These are phyloP conservation scores for Oxyscelio sp. DNA, from an alignment of 2,888 invertebrate genomes.

Conservation along the genomic window DNA sequence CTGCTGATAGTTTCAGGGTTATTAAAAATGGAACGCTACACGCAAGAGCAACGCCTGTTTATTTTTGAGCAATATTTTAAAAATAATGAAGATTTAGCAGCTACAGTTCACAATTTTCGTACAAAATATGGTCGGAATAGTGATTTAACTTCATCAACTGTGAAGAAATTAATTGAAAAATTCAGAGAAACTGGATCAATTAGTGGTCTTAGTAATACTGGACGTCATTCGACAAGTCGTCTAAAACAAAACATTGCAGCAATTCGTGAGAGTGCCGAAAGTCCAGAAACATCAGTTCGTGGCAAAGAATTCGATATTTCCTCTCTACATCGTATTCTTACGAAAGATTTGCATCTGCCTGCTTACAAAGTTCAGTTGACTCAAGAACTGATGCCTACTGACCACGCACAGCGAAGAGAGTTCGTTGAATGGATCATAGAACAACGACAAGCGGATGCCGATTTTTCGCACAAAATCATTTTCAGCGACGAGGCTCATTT, in stretches of 20 bases:
- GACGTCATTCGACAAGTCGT: constrained; percentile 20
- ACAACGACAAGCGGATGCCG: too few relatives aligned
- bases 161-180: constrained; percentile 1
- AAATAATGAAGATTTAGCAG: constrained; percentile 76
- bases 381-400: too few relatives aligned
- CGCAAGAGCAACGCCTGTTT: constrained; percentile 18
- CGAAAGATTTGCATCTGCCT: too few relatives aligned
- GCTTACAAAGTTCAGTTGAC: too few relatives aligned
- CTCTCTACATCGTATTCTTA: too few relatives aligned
- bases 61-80: constrained; percentile 53
- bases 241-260: neutral
- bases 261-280: constrained; percentile 77
- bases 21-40: neutral
- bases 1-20: neutral
- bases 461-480: too few relatives aligned
- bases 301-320: too few relatives aligned
- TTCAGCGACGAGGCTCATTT: too few relatives aligned
- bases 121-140: neutral
- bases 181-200: constrained; percentile 13
- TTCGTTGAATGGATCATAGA: too few relatives aligned
- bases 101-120: constrained; percentile 26
- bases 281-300: constrained; percentile 37
- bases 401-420: too few relatives aligned
- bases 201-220: constrained; percentile 3
- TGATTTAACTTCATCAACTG: neutral